Conservation (phyloP, 2,113 vertebrate species). For the Heterochromis multidens region DNA sequence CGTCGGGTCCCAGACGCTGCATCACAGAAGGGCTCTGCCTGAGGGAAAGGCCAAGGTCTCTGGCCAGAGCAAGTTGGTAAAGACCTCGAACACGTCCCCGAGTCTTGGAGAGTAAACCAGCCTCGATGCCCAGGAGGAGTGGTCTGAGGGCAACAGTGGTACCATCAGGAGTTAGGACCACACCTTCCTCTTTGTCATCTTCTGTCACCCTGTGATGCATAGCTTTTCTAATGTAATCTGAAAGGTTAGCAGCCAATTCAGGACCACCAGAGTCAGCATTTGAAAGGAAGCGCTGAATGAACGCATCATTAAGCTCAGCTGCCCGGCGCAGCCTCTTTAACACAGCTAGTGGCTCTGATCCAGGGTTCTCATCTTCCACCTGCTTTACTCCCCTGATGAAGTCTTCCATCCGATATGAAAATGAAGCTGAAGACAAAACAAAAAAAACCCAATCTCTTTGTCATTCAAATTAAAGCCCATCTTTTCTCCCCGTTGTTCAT, state of each 20-base stretch:
- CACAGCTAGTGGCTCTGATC: background rate
- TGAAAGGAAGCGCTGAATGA: conserved; percentile 58
- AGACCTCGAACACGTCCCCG: conserved; percentile 8
- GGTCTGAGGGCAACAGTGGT: conserved; percentile 80
- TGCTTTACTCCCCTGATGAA: conserved; percentile 72
- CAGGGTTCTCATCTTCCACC: conserved; percentile 55
- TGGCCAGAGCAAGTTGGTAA: conserved; percentile 69
- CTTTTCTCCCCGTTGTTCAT: background rate
- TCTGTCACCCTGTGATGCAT: conserved; percentile 34
- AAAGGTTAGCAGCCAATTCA: conserved; percentile 29
- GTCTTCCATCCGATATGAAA: conserved; percentile 70
- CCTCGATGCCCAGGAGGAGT: conserved; percentile 78
- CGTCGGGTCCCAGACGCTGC: conserved; percentile 60
- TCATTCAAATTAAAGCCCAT: background rate
- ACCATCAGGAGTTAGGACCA: conserved; percentile 82
- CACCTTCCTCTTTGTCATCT: conserved; percentile 61
- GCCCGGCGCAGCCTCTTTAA: conserved; percentile 31
- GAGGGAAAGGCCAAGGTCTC: conserved; percentile 66
- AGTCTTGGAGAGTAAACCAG: conserved; percentile 55
- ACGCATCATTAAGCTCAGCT: conserved; percentile 11
- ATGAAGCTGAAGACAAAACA: conserved; percentile 46
- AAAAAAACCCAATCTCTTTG: background rate
- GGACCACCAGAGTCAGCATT: background rate
- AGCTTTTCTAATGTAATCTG: conserved; percentile 37
- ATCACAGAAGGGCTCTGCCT: background rate